phyloP scores from a whole-genome alignment of 2,888 invertebrate genomes.

The Catocala nupta region DNA sequence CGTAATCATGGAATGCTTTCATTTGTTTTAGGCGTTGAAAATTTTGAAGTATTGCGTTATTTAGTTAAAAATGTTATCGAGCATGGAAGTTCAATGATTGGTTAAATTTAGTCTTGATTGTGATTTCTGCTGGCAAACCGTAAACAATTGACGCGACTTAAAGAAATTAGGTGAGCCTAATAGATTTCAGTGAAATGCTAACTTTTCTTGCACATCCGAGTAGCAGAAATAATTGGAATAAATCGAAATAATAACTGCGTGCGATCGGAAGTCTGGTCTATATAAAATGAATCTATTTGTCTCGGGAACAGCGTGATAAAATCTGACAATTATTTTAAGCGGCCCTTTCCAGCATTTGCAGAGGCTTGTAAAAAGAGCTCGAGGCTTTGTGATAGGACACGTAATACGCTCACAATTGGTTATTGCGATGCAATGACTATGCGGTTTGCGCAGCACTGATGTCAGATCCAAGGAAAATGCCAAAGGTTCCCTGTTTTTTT shows the following conservation, averaged over 20 bases:
- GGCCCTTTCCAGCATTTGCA: slow-evolving; percentile 57
- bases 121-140: slow-evolving; percentile 2
- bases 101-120: slow-evolving; percentile 13
- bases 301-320: neutral
- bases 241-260: slow-evolving; percentile 13
- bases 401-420: slow-evolving; percentile 87
- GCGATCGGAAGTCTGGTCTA: neutral
- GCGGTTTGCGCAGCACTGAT: slow-evolving; percentile 76
- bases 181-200: slow-evolving; percentile 20
- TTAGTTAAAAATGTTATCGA: slow-evolving; percentile 19
- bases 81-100: slow-evolving; percentile 22
- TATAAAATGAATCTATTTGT: slow-evolving; percentile 5
- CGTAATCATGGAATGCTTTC: slow-evolving; percentile 46
- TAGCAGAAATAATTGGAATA: slow-evolving; percentile 10
- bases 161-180: slow-evolving; percentile 13
- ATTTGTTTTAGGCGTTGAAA: slow-evolving; percentile 33
- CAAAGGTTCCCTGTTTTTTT: slow-evolving; percentile 64
- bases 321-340: slow-evolving; percentile 1
- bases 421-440: slow-evolving; percentile 86
- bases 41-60: slow-evolving; percentile 18
- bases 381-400: slow-evolving; percentile 83
- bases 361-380: slow-evolving; percentile 63
- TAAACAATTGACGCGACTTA: slow-evolving; percentile 6
- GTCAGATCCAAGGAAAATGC: slow-evolving; percentile 72
- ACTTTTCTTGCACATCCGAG: slow-evolving; percentile 15